These are phyloP conservation scores for Prionailurus viverrinus DNA, from an alignment of 2,113 vertebrate genomes.

Conservation along the genomic window DNA sequence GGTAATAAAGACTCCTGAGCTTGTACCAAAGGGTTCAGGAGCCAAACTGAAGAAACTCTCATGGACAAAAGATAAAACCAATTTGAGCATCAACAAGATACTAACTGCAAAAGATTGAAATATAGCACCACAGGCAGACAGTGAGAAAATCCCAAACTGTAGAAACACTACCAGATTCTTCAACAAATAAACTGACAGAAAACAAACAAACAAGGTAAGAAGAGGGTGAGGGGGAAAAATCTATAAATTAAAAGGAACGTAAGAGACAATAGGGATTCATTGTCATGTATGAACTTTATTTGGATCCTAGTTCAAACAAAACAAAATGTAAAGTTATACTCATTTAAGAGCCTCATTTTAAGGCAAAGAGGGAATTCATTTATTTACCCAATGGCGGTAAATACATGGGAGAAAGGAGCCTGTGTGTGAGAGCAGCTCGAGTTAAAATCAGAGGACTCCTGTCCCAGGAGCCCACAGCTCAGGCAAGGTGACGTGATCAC, in stretches of 20 bases:
- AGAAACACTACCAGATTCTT: background rate
- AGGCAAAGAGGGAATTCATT: background rate
- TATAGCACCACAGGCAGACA: background rate
- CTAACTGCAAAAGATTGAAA: background rate
- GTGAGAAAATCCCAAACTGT: background rate
- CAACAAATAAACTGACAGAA: background rate
- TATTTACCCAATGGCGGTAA: background rate
- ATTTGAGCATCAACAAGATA: background rate
- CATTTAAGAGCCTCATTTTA: conserved; percentile 20
- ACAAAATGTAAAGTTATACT: background rate
- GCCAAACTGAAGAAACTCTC: background rate
- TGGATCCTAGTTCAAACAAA: background rate
- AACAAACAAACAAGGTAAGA: background rate
- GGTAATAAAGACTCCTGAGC: background rate
- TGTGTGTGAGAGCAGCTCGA: background rate
- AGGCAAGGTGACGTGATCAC: background rate
- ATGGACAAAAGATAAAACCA: conserved; percentile 7
- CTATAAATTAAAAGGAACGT: background rate
- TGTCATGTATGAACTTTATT: background rate
- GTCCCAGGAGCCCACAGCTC: background rate
- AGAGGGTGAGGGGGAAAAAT: background rate
- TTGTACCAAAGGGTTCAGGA: background rate
- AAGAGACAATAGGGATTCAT: background rate
- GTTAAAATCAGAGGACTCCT: background rate
- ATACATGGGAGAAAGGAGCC: background rate